Evolutionary conservation across 2,888 invertebrate species (phyloP).

Genomic region (Anticlea derivata): DNA sequence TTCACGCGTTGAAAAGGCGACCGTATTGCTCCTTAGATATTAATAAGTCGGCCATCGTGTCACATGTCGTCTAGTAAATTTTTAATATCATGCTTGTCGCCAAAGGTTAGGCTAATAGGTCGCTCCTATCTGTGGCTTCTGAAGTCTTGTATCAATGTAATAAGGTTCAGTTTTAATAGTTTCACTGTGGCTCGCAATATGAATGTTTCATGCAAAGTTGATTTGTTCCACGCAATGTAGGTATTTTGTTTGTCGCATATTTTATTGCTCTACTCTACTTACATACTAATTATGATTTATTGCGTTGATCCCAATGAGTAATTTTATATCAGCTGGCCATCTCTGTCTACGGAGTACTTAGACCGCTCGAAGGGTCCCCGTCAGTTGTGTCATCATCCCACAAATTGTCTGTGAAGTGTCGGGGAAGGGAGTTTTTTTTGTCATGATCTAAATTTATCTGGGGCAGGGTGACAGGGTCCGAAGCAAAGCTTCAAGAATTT

Average conservation of each 20-base stretch:
- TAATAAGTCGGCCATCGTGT: slow-evolving; percentile 30
- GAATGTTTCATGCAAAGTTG: slow-evolving; percentile 13
- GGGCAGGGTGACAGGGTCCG: neutral
- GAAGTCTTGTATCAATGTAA: slow-evolving; percentile 1
- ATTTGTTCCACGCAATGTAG: neutral
- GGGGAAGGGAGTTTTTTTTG: too few species aligned
- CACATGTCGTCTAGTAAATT: slow-evolving; percentile 23
- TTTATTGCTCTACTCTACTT: neutral
- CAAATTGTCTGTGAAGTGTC: too few species aligned
- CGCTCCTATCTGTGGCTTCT: neutral
- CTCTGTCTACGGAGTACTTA: too few species aligned
- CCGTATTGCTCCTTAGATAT: slow-evolving; percentile 17
- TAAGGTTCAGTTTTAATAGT: slow-evolving; percentile 7
- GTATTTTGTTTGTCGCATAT: neutral
- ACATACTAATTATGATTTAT: too few species aligned
- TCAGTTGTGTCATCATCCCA: too few species aligned
- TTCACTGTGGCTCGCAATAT: neutral
- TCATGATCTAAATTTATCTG: neutral
- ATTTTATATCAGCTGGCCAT: too few species aligned
- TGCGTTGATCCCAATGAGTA: too few species aligned
- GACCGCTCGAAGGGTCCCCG: too few species aligned
- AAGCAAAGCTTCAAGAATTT: slow-evolving; percentile 8
- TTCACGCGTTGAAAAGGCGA: slow-evolving; percentile 20
- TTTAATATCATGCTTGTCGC: slow-evolving; percentile 19
- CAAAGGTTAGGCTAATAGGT: slow-evolving; percentile 19